Evolutionary conservation across 1,140 invertebrate genomes (phyloP).

Genomic region (Sinonovacula constricta): DNA sequence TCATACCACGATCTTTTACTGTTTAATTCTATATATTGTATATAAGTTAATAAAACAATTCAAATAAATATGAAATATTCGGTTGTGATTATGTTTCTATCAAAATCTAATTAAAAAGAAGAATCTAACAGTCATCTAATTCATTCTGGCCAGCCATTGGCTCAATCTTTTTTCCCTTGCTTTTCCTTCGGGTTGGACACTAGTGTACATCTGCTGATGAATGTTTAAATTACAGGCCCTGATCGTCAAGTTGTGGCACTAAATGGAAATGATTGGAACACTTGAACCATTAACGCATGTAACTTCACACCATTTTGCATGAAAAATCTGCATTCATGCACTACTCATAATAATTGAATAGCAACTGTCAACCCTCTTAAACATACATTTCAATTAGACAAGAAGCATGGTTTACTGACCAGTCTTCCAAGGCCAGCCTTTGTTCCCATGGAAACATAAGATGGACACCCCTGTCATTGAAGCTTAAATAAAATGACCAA

Average conservation of each 20-base stretch:
- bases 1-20: too few relatives aligned
- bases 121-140: too few relatives aligned
- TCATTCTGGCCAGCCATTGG: too few relatives aligned
- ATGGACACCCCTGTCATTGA: slow-evolving; percentile 20
- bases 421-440: neutral
- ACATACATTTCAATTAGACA: slow-evolving; percentile 52
- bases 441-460: slow-evolving; percentile 21
- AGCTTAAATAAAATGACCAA: slow-evolving; percentile 52
- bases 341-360: slow-evolving; percentile 38
- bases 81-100: too few relatives aligned
- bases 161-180: too few relatives aligned
- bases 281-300: slow-evolving; percentile 43
- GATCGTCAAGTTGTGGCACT: slow-evolving; percentile 6
- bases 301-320: slow-evolving; percentile 39
- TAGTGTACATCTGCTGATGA: too few relatives aligned
- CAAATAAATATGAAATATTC: too few relatives aligned
- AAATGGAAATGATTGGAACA: slow-evolving; percentile 43
- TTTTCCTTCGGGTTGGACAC: too few relatives aligned
- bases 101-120: too few relatives aligned
- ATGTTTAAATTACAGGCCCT: slow-evolving; percentile 39
- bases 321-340: slow-evolving; percentile 12
- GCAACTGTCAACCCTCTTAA: slow-evolving; percentile 6
- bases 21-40: too few relatives aligned
- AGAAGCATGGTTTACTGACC: slow-evolving; percentile 36
- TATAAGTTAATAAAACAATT: too few relatives aligned